Percentiles rank a stretch among this genome's conserved stretches.
Conservation (phyloP, 2,888 invertebrate species). For the Drosophila rellima region DNA sequence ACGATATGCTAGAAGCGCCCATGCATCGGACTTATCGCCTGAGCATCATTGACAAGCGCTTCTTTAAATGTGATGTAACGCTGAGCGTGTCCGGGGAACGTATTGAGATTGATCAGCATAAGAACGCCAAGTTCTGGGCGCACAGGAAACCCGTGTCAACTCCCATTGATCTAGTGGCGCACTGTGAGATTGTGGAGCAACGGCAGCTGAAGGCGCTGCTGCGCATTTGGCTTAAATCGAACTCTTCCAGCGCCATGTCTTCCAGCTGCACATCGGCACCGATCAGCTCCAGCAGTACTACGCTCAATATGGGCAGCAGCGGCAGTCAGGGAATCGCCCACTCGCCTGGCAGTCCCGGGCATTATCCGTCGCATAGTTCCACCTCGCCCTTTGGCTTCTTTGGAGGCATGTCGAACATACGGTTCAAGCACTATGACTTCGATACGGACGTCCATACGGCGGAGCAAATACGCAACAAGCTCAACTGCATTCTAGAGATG, state of each 20-base stretch:
- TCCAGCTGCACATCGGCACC: conserved; percentile 67
- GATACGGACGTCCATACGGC: conserved; percentile 92
- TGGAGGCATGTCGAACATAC: conserved; percentile 75
- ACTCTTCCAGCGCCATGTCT: conserved; percentile 76
- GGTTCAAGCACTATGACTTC: conserved; percentile 95
- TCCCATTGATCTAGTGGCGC: conserved; percentile 94
- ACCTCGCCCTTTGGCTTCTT: conserved; percentile 68
- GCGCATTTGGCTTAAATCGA: conserved; percentile 89
- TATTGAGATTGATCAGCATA: conserved; percentile 94
- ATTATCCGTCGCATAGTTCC: conserved; percentile 71
- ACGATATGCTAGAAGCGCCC: conserved; percentile 94
- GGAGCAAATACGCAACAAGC: conserved; percentile 94
- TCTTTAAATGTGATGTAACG: conserved; percentile 93
- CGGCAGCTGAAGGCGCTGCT: conserved; percentile 91
- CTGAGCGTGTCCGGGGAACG: conserved; percentile 95
- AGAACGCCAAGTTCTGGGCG: conserved; percentile 88
- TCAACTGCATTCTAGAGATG: conserved; percentile 94
- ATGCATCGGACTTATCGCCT: conserved; percentile 94
- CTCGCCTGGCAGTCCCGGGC: conserved; percentile 83
- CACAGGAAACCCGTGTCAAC: conserved; percentile 93
- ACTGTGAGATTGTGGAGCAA: conserved; percentile 93
- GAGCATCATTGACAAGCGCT: conserved; percentile 91
- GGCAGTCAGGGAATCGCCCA: conserved; percentile 22
- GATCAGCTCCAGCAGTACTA: conserved; percentile 51
- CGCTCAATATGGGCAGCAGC: conserved; percentile 43